Base-by-base conservation (phyloP, 2,113 vertebrate species). In the Pycnonotus jocosus region DNA sequence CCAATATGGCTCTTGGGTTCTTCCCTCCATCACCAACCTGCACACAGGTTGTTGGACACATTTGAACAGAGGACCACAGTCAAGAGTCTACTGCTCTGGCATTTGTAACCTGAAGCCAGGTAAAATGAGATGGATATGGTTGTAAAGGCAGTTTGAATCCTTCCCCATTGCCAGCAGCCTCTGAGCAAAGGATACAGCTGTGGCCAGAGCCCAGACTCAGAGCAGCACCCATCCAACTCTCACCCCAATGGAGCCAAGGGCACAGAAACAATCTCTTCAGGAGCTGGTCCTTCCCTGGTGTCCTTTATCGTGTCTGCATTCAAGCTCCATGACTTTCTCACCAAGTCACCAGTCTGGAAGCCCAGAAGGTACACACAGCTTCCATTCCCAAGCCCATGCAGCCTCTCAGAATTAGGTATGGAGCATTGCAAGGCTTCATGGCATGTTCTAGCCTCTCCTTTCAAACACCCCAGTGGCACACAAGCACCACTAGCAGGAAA, bases 1-100 rank as follows among this genome's bases (percentile, higher is more conserved):
- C 2, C 1, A 44, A 23, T 1, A 2, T 1, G 1, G n/a, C 28
- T 54, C 38, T 7, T 10, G 16, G 21, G 24, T 33, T 38, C 35
- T 54, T 56, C 38, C 44, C 27, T 71, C 28, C 37, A 27, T 27
- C 44, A 45, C n/a, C 62, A 33, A 11, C 9, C 7, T 6, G 10
- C 21, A 47, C 6, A 6, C 38, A 15, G 44, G 44, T 2, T 42
- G 19, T 2, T 33, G 38, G 31, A 22, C 44, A 15, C 24, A 37
- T 50, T 61, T 40, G 10, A 11, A 73, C 38, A 10, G 24, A 14
- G 12, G 9, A 56, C 10, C 30, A 15, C 25, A 35, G 23, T 7
- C 21, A 31, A 38, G 21, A 50, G 42, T 12, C 51, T 35, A 19
- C 25, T 54, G 35, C 53, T 66, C 48, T 53, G 31, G 1, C 19